Conservation (phyloP, 1,140 invertebrate genomes). For the Hylaeus anthracinus region DNA sequence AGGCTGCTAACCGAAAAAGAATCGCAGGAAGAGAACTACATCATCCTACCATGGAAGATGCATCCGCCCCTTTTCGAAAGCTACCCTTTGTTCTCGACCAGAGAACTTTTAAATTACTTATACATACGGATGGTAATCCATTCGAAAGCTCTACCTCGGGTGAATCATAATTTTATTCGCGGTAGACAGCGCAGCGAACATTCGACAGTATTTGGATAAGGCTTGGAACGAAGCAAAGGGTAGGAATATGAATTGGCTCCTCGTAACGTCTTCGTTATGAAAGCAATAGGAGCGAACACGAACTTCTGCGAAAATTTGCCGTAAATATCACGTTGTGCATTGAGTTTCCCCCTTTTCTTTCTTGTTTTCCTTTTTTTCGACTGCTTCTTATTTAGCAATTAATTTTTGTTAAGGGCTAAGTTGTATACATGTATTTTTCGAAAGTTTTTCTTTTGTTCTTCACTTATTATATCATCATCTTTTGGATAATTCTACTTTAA, state of each 20-base stretch:
- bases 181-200: neutral
- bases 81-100: slow-evolving; percentile 35
- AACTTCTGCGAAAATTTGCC: too few relatives aligned
- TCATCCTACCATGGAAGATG: slow-evolving; percentile 31
- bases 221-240: neutral
- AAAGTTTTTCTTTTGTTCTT: too few relatives aligned
- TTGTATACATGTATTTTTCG: too few relatives aligned
- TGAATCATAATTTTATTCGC: slow-evolving; percentile 40
- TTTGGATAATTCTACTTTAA: too few relatives aligned
- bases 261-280: neutral
- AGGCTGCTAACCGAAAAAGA: slow-evolving; percentile 36
- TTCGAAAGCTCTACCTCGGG: slow-evolving; percentile 16
- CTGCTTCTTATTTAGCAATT: too few relatives aligned
- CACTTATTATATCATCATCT: too few relatives aligned
- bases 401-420: too few relatives aligned
- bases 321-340: too few relatives aligned
- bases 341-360: too few relatives aligned
- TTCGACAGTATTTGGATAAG: slow-evolving; percentile 6
- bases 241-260: neutral
- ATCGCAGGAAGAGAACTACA: neutral
- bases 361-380: too few relatives aligned
- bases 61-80: slow-evolving; percentile 23
- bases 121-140: slow-evolving; percentile 52
- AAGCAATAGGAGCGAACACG: too few relatives aligned
- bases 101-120: slow-evolving; percentile 55